Evolutionary conservation across 2,797 vertebrate genomes (phyloP).

Genomic region (Ataeniobius toweri): DNA sequence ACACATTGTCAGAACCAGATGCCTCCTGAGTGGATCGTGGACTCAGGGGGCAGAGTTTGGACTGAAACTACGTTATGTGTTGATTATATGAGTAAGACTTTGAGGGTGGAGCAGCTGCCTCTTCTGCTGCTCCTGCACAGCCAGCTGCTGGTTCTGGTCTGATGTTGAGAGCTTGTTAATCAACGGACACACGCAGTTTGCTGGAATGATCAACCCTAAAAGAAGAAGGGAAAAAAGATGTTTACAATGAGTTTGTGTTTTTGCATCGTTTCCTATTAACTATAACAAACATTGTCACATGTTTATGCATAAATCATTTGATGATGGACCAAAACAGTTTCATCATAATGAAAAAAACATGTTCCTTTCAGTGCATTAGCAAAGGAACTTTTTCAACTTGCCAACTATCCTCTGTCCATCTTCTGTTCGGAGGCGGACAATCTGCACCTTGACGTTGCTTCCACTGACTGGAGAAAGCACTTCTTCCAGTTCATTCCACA

Average conservation of each 20-base stretch:
- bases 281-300: too few relatives aligned
- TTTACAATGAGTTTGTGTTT: too few relatives aligned
- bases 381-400: conserved; percentile 62
- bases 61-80: conserved; percentile 72
- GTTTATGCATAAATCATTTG: too few relatives aligned
- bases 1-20: conserved; percentile 9
- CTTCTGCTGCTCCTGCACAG: conserved; percentile 96
- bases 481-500: conserved; percentile 98
- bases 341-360: not conserved
- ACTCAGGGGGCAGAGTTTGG: conserved; percentile 10
- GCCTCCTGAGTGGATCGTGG: conserved; percentile 30
- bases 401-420: conserved; percentile 97
- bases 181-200: conserved; percentile 92
- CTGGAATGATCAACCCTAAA: conserved; percentile 97
- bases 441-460: conserved; percentile 97
- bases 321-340: too few relatives aligned
- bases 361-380: not conserved
- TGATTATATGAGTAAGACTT: conserved; percentile 90
- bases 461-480: conserved; percentile 95
- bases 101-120: conserved; percentile 98
- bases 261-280: too few relatives aligned
- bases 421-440: conserved; percentile 93
- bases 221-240: not conserved
- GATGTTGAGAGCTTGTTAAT: conserved; percentile 95
- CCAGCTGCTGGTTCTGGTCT: conserved; percentile 97